Conservation (phyloP, 2,113 vertebrate genomes). For the Anoura caudifer region DNA sequence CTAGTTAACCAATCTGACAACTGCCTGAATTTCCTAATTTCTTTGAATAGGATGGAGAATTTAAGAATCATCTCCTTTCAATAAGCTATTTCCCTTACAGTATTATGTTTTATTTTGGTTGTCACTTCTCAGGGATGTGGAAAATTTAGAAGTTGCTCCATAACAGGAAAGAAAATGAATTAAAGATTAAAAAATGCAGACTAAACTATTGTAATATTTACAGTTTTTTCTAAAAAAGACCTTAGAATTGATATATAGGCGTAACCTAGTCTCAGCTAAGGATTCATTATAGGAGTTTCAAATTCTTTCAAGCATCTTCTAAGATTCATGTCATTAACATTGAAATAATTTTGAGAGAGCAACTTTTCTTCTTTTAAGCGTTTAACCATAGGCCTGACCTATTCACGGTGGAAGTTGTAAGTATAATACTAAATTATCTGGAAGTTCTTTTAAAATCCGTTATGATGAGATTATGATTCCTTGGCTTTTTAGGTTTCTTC, state of each 20-base stretch:
- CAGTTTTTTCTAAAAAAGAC: neutral
- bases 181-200: neutral
- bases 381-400: neutral
- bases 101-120: slow-evolving; percentile 7
- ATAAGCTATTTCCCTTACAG: neutral
- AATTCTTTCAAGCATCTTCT: neutral
- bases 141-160: neutral
- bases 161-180: neutral
- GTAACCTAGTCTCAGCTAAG: neutral
- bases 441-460: neutral
- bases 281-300: neutral
- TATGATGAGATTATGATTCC: neutral
- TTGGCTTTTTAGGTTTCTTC: neutral
- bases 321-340: neutral
- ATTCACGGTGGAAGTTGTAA: neutral
- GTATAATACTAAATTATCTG: neutral
- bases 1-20: neutral
- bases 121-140: neutral
- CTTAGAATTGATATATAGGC: neutral
- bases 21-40: neutral
- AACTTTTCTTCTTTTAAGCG: neutral
- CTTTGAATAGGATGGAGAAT: neutral
- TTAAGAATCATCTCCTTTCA: neutral
- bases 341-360: neutral
- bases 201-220: neutral